Base-by-base conservation (phyloP, 2,797 vertebrate genomes). In the Onychomys leucogaster region DNA sequence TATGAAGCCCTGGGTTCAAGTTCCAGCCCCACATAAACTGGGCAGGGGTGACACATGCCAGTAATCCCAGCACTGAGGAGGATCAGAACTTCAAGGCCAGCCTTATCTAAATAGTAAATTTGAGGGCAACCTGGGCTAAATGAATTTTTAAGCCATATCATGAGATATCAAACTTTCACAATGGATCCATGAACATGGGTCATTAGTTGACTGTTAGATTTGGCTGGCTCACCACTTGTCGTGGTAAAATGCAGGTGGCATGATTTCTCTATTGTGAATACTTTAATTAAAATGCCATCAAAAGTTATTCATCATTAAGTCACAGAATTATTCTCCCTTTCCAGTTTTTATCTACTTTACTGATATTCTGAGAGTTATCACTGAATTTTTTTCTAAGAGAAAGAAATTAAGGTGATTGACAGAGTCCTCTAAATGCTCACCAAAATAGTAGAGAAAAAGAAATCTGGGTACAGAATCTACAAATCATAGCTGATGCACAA, bases 381-480 rank as follows among this genome's bases (percentile, higher is more conserved):
- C 61, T 90, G 43, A 78, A 90, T 93, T 92, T 93, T 92, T 77
- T 55, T 73, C 17, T 82, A 46, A 96, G 76, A 92, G 43, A 89
- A 94, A 89, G 57, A 76, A 19, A 91, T 82, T 91, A 94, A 81
- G 75, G 92, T 91, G 86, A 91, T 77, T 86, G 23, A 80, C 37
- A 9, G 78, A 57, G n/a, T 90, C 90, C 73, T 97, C 65, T 57
- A 90, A 88, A 96, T 93, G 97, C 59, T 93, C 94, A 91, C 63
- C 43, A 96, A 94, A 96, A 95, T 73, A 93, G 73, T 90, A 57
- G 91, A 78, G 32, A 95, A 96, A 82, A 95, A 96, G 89, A 97
- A 94, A 91, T 96, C 76, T 96, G 46, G 29, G 34, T 77, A 49
- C 3, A 87, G 82, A 94, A 95, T 89, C 59, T 94, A 90, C 91